Evolutionary conservation across 2,113 vertebrate genomes (phyloP).

Genomic region (Cygnus atratus): DNA sequence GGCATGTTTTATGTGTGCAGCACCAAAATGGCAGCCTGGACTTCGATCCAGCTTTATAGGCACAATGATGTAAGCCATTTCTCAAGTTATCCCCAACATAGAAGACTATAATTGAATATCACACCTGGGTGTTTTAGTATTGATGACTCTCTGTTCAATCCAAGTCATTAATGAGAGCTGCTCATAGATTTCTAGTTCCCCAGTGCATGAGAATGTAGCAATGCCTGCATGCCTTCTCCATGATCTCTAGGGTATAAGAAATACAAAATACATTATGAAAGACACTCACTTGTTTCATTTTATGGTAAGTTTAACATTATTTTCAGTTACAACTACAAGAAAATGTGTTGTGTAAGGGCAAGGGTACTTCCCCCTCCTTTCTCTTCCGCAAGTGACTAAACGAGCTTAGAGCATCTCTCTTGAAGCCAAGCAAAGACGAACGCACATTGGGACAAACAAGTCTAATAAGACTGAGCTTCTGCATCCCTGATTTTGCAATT

Average conservation of each 20-base stretch:
- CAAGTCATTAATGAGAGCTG: neutral
- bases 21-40: neutral
- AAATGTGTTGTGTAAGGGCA: neutral
- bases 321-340: neutral
- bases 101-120: neutral
- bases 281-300: neutral
- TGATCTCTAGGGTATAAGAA: neutral
- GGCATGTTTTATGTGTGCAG: neutral
- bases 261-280: neutral
- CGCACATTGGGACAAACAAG: neutral
- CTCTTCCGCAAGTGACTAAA: neutral
- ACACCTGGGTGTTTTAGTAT: neutral
- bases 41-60: rapidly evolving
- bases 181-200: neutral
- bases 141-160: neutral
- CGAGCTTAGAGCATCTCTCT: neutral
- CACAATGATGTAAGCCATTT: neutral
- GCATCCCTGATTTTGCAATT: neutral
- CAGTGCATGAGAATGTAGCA: neutral
- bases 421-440: neutral
- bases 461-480: neutral
- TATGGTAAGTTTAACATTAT: neutral
- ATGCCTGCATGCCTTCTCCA: neutral
- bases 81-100: rapidly evolving
- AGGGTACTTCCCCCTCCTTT: rapidly evolving